phyloP scores from a whole-genome alignment of 1,140 invertebrate species.

The Camponotus floridanus region DNA sequence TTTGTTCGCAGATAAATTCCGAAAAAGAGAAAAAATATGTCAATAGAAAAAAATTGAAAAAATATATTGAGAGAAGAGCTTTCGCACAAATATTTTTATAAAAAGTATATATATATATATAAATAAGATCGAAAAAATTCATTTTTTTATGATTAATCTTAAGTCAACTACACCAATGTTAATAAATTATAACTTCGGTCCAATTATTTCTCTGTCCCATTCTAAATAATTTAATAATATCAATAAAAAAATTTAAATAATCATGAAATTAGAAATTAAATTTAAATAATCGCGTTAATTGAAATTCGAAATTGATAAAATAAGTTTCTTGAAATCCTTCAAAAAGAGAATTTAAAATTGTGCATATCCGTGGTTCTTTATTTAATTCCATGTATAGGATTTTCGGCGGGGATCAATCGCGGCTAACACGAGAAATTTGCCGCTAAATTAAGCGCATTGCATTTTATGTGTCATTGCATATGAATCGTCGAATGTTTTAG shows the following conservation, averaged over 20 bases:
- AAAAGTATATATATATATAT: not conserved
- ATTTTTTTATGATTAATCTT: not conserved
- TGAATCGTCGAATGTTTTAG: not conserved
- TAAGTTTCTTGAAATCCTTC: not conserved
- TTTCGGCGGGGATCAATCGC: not conserved
- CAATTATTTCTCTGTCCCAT: not conserved
- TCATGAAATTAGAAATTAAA: not conserved
- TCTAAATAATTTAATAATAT: not conserved
- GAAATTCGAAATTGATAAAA: not conserved
- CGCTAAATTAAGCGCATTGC: slow-evolving; percentile 38
- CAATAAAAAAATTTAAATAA: not conserved
- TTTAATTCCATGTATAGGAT: slow-evolving; percentile 9
- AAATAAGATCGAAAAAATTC: not conserved
- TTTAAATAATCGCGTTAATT: not conserved
- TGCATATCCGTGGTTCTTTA: not conserved
- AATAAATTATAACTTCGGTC: not conserved
- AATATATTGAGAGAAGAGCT: not conserved
- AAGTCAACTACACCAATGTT: not conserved
- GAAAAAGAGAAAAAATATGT: not conserved
- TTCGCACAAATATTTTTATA: not conserved
- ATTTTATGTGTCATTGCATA: slow-evolving; percentile 14
- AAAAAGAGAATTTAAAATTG: not conserved
- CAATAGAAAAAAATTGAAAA: not conserved
- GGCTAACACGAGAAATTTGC: slow-evolving; percentile 8
- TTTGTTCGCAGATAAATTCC: not conserved